phyloP scores from a whole-genome alignment of 2,888 invertebrate genomes.

The Artemia sinica region DNA sequence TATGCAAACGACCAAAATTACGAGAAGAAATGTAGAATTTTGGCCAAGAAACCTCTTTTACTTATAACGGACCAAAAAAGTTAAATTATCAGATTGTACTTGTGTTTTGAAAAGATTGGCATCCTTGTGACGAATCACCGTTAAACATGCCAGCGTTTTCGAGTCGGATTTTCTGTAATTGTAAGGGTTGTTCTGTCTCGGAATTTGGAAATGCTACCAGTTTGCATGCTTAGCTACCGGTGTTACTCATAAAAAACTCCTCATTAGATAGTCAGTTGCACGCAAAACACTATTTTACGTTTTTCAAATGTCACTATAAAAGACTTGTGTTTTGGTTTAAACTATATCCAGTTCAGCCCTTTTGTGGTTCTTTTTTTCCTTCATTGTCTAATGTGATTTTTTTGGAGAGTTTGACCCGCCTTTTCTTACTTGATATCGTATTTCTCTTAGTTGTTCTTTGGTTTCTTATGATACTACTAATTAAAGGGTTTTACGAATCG shows the following conservation, averaged over 20 bases:
- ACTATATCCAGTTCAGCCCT: conserved; percentile 6
- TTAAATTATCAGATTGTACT: no score
- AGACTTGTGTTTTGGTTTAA: conserved; percentile 2
- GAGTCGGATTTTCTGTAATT: conserved; percentile 12
- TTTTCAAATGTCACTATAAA: conserved; percentile 9
- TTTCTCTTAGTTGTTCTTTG: background rate
- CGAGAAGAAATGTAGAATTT: no score
- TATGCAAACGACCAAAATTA: no score
- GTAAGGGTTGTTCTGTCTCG: conserved; percentile 8
- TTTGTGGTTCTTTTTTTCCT: conserved; percentile 14
- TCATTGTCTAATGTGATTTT: background rate
- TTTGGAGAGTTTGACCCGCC: background rate
- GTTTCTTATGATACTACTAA: background rate
- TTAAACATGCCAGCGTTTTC: conserved; percentile 4
- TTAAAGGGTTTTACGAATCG: conserved; percentile 4
- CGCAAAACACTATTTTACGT: conserved; percentile 11
- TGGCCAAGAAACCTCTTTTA: no score
- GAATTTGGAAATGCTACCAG: conserved; percentile 5
- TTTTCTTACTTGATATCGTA: background rate
- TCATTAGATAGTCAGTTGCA: background rate
- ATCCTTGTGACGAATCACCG: background rate
- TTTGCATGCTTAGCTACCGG: conserved; percentile 9
- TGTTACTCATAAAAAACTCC: conserved; percentile 1
- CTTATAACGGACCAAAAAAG: no score
- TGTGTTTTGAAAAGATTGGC: background rate